Evolutionary conservation across 2,888 invertebrate species (phyloP), one percentile per base, ranked within the genome.

Genomic region (Pristionchus fissidentatus): DNA sequence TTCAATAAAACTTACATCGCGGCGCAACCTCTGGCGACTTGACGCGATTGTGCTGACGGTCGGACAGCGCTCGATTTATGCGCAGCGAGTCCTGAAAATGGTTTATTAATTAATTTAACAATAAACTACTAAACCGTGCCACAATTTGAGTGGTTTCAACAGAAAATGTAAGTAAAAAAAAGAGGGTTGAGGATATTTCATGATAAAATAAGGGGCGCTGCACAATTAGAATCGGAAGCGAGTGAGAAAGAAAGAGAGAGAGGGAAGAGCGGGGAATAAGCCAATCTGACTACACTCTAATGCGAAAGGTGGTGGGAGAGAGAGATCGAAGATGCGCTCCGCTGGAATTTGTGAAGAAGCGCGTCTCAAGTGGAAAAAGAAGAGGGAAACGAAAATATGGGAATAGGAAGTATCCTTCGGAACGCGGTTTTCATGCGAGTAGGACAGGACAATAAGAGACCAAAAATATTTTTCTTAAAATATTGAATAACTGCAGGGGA

Each of bases 11-110:
- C 75, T 49, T 41, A 77, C 75, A 26, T 32, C 75, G 26, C 0
- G 75, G 75, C 75, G 35, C 75, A n/a, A 60, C 79, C 38, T 79
- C 79, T 0, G 79, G 79, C 5, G 79, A 79, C 57, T 46, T 41
- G n/a, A 79, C 79, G 3, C 79, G 8, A 43, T 79, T 79, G 79
- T 79, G 79, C 60, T 81, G 81, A 29, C 81, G 66, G 22, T 62
- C 60, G 49, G 81, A 81, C 22, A 66, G 35, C 19, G 81, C 81
- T 32, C 81, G 81, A 41, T 55, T 57, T 55, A 79, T 57, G 38
- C 57, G 55, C 41, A 79, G 79, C 35, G 79, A 79, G 29, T 79
- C 79, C 79, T 79, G 41, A 0, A 78, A 78, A 32, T 13, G 43
- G 5, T 29, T 8, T 32, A 13, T 60, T 60, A 60, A 13, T 19